Base-by-base conservation (phyloP, 2,113 vertebrate species). In the Toxotes jaculatrix region DNA sequence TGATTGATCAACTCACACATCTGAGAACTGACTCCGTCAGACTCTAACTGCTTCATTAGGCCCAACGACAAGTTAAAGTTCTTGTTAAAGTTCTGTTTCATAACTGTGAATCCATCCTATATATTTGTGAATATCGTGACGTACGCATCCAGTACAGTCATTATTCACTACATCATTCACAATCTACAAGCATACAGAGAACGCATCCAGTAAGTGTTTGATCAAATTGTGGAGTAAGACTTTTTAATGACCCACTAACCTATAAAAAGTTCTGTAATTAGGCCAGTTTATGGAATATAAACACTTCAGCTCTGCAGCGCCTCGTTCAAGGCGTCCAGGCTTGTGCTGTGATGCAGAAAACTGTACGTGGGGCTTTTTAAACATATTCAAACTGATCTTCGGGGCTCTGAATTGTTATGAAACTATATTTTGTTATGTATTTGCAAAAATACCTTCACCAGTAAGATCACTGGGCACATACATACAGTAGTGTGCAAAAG, bases 251-350 rank as follows among this genome's bases (percentile, higher is more conserved):
- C 55, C 66, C 38, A 64, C 36, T 63, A 67, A 71, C 61, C 55
- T 70, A 67, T 63, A 49, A 56, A 75, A 79, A 60, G 27, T 31
- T 19, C 60, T 51, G 70, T 80, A 74, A 55, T 80, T 59, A 74
- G 73, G 67, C 4, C 68, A 77, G 34, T 60, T 27, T 27, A 27
- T 27, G 36, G 70, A 11, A 51, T 51, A 69, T 63, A 38, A 55
- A 59, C 49, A 23, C 40, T 73, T 74, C 43, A 57, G 67, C 61
- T 79, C 62, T 69, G 69, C 57, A 55, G 59, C 19, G 19, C 23
- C 27, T 61, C 5, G 16, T 42, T 67, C 71, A 31, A 51, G 17
- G 51, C 70, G 47, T 53, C n/a, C 51, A 21, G 23, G 60, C 57
- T 47, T 31, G 12, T 7, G 16, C 36, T 40, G 42, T 49, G 74